phyloP scores from a whole-genome alignment of 2,888 invertebrate species.

The Aphidius colemani region DNA sequence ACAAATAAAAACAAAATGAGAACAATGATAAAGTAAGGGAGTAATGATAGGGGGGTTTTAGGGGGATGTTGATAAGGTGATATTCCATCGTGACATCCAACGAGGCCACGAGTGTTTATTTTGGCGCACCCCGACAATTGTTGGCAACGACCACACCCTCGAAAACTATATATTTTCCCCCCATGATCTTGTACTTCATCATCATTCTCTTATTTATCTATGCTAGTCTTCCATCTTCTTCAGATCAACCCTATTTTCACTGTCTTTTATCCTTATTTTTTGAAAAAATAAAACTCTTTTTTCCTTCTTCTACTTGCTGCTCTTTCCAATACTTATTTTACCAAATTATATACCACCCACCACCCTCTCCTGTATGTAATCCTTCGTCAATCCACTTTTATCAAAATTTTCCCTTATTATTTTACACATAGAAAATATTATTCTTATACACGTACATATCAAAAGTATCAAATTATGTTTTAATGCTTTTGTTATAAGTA shows the following conservation, averaged over 20 bases:
- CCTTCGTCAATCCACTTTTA: too few species aligned
- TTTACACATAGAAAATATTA: too few species aligned
- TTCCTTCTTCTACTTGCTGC: too few species aligned
- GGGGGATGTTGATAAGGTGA: conserved; percentile 24
- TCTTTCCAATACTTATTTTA: too few species aligned
- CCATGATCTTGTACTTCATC: too few species aligned
- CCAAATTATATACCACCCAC: too few species aligned
- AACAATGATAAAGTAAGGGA: conserved; percentile 10
- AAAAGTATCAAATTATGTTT: too few species aligned
- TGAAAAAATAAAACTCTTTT: not conserved
- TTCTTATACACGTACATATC: too few species aligned
- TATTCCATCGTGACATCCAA: conserved; percentile 28
- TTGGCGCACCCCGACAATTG: conserved; percentile 54
- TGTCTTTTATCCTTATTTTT: conserved; percentile 4
- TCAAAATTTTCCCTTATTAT: too few species aligned
- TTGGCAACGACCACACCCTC: conserved; percentile 51
- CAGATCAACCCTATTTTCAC: not conserved
- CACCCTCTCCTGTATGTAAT: too few species aligned
- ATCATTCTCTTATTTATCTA: not conserved
- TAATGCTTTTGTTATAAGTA: too few species aligned
- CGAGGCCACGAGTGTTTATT: conserved; percentile 47
- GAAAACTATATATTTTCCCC: not conserved
- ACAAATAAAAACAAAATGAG: conserved; percentile 13
- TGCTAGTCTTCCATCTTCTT: conserved; percentile 5
- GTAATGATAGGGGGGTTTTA: not conserved